Conservation (phyloP, 1,140 invertebrate genomes). For the Drosophila takahashii region DNA sequence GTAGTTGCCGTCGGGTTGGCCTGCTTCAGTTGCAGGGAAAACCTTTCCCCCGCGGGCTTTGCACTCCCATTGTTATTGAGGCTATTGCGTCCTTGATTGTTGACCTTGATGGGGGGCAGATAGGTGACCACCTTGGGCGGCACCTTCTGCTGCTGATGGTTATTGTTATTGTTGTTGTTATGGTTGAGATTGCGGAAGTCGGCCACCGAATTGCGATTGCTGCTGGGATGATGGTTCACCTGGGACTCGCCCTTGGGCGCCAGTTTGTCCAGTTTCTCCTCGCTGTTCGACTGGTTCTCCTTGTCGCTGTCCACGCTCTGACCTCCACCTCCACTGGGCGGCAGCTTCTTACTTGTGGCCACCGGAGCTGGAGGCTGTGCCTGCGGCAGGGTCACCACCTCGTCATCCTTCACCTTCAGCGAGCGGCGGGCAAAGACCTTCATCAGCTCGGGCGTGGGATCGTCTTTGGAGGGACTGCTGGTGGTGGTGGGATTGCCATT, state of each 20-base stretch:
- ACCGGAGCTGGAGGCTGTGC: constrained; percentile 27
- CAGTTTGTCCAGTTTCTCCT: constrained; percentile 75
- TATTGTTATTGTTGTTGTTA: constrained; percentile 51
- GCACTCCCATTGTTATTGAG: constrained; percentile 22
- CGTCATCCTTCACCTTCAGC: constrained; percentile 90
- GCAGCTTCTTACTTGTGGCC: constrained; percentile 72
- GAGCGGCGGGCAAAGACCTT: constrained; percentile 92
- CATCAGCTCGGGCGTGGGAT: constrained; percentile 91
- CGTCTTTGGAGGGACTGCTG: constrained; percentile 81
- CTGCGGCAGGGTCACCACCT: constrained; percentile 84
- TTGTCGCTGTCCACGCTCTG: constrained; percentile 88
- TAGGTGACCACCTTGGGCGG: constrained; percentile 46
- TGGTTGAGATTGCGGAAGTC: constrained; percentile 79
- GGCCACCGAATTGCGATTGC: constrained; percentile 74
- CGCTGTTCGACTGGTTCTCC: constrained; percentile 86
- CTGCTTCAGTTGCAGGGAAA: constrained; percentile 52
- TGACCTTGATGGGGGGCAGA: constrained; percentile 72
- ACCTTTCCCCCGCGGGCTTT: constrained; percentile 43
- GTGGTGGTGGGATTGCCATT: constrained; percentile 32
- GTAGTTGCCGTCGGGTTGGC: constrained; percentile 11
- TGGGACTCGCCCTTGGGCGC: constrained; percentile 59
- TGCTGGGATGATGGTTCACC: constrained; percentile 21
- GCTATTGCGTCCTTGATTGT: constrained; percentile 44
- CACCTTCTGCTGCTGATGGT: constrained; percentile 14
- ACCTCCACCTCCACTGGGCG: constrained; percentile 33